phyloP scores from a whole-genome alignment of 2,113 vertebrate species.

The Acrocephalus arundinaceus region DNA sequence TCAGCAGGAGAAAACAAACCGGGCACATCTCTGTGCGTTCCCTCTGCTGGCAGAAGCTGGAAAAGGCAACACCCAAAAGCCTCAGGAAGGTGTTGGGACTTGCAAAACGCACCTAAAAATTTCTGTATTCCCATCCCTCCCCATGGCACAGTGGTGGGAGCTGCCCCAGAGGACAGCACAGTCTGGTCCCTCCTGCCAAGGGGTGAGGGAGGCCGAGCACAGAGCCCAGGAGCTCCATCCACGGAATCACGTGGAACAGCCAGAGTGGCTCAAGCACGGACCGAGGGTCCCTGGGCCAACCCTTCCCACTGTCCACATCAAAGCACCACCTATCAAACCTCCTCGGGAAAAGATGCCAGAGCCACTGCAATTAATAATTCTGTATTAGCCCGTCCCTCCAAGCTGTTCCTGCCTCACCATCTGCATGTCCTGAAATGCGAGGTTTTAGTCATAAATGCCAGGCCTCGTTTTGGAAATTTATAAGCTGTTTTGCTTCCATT shows the following conservation, averaged over 20 bases:
- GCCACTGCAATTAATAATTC: conserved; percentile 28
- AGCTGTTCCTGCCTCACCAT: conserved; percentile 63
- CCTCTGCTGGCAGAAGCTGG: conserved; percentile 55
- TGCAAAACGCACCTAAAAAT: fast-evolving
- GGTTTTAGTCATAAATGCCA: conserved; percentile 69
- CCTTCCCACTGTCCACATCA: background rate
- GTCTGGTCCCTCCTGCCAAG: fast-evolving
- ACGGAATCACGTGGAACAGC: fast-evolving
- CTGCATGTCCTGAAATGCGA: conserved; percentile 57
- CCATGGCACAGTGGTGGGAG: fast-evolving
- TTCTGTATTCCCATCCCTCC: fast-evolving
- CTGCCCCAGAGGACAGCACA: fast-evolving
- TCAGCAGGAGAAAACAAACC: background rate
- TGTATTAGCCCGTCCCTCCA: conserved; percentile 52
- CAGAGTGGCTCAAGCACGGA: fast-evolving
- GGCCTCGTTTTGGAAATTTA: conserved; percentile 20
- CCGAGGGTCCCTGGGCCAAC: fast-evolving
- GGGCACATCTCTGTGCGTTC: conserved; percentile 7
- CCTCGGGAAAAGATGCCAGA: background rate
- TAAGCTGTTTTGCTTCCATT: conserved; percentile 42
- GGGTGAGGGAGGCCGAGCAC: fast-evolving
- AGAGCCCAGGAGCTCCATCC: background rate
- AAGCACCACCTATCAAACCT: fast-evolving
- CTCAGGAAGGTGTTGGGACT: background rate
- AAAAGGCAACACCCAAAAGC: conserved; percentile 37